Evolutionary conservation across 2,888 invertebrate species (phyloP).

Genomic region (Gymnocheta viridis): DNA sequence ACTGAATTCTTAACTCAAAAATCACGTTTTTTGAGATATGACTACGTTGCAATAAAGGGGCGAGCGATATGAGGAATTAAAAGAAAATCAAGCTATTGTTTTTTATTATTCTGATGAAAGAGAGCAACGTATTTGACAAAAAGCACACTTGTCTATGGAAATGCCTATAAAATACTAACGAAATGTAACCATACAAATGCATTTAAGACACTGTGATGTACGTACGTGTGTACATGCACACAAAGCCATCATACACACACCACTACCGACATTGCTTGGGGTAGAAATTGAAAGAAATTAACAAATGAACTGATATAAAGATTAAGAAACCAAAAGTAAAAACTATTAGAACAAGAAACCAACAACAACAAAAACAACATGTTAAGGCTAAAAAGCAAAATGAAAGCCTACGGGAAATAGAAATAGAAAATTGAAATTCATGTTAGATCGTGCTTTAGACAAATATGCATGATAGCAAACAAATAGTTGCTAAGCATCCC

Average conservation of each 20-base stretch:
- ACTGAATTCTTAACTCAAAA: too few species aligned
- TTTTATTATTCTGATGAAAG: too few species aligned
- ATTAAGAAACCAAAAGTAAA: neutral
- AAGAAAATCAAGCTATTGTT: too few species aligned
- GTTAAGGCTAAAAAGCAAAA: constrained; percentile 31
- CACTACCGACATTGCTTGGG: neutral
- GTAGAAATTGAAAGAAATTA: constrained; percentile 27
- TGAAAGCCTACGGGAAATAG: constrained; percentile 64
- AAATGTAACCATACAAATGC: neutral
- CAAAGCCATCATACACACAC: neutral
- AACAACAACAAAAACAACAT: constrained; percentile 18
- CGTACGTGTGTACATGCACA: too few species aligned
- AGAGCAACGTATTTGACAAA: too few species aligned
- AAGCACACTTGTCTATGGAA: too few species aligned
- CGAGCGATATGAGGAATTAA: too few species aligned
- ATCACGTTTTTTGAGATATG: too few species aligned
- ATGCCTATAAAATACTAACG: too few species aligned
- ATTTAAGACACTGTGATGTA: neutral
- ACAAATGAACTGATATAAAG: constrained; percentile 21
- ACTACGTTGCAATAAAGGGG: too few species aligned
- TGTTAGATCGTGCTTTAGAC: constrained; percentile 62
- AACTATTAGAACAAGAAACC: neutral
- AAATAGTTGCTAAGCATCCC: constrained; percentile 41
- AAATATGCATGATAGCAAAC: constrained; percentile 62
- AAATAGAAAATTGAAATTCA: constrained; percentile 67